These are phyloP conservation scores for Cisticola juncidis DNA, from an alignment of 2,113 vertebrate species.

Conservation along the genomic window DNA sequence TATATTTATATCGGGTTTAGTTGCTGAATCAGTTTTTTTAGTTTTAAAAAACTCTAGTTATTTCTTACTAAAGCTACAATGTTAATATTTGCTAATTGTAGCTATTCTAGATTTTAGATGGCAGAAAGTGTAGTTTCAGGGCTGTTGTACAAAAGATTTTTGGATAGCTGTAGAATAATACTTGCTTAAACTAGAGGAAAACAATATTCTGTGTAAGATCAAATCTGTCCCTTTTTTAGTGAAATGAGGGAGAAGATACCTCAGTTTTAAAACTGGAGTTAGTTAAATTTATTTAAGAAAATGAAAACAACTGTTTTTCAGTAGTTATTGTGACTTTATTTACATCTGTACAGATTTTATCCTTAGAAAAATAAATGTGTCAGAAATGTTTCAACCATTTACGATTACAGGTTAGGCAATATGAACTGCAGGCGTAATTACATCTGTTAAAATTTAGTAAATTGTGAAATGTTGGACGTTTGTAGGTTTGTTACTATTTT, in stretches of 20 bases:
- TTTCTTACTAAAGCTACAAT: neutral
- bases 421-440: neutral
- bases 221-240: neutral
- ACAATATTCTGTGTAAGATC: neutral
- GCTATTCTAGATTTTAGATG: neutral
- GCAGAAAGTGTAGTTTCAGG: neutral
- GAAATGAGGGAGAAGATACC: neutral
- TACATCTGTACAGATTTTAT: neutral
- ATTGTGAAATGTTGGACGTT: neutral
- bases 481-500: neutral
- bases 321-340: neutral
- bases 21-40: neutral
- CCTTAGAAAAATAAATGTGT: neutral
- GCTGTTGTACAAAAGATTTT: fast-evolving
- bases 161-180: neutral
- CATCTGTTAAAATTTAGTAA: neutral
- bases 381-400: neutral
- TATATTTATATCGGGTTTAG: neutral
- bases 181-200: neutral
- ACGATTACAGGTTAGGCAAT: neutral
- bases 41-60: neutral
- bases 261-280: neutral
- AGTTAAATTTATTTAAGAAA: neutral
- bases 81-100: neutral
- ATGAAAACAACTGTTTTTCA: neutral